Evolutionary conservation across 2,797 vertebrate genomes (phyloP).

Genomic region (Phoebastria nigripes): DNA sequence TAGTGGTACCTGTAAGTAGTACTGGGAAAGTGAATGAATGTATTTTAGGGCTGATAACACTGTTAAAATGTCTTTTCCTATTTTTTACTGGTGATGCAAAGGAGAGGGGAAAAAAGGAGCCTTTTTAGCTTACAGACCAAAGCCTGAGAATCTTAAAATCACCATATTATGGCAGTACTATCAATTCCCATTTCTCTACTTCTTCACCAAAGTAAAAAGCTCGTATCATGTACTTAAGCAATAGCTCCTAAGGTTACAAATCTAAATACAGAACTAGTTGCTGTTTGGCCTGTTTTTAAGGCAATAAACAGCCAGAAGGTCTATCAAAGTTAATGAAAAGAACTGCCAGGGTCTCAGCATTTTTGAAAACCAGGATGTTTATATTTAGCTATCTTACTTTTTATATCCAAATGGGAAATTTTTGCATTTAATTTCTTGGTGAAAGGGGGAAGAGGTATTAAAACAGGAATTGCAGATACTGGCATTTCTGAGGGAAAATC

Average conservation of each 20-base stretch:
- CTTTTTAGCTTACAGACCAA: not conserved
- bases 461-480: not conserved
- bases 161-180: not conserved
- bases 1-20: not conserved
- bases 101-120: not conserved
- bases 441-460: not conserved
- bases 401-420: not conserved
- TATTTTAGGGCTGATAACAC: not conserved
- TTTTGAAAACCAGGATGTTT: not conserved
- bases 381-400: not conserved
- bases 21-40: not conserved
- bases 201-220: not conserved
- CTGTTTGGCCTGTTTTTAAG: not conserved
- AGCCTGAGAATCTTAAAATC: not conserved
- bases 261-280: not conserved
- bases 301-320: not conserved
- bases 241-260: not conserved
- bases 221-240: not conserved
- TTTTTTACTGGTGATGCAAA: not conserved
- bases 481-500: not conserved
- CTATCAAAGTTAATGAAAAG: not conserved
- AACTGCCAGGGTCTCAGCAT: not conserved
- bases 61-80: not conserved
- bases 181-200: not conserved
- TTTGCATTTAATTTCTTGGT: not conserved